A percentile compares a stretch with the other conserved stretches of the same genome.
phyloP scores from a whole-genome alignment of 2,888 invertebrate species.

The Eupithecia centaureata region DNA sequence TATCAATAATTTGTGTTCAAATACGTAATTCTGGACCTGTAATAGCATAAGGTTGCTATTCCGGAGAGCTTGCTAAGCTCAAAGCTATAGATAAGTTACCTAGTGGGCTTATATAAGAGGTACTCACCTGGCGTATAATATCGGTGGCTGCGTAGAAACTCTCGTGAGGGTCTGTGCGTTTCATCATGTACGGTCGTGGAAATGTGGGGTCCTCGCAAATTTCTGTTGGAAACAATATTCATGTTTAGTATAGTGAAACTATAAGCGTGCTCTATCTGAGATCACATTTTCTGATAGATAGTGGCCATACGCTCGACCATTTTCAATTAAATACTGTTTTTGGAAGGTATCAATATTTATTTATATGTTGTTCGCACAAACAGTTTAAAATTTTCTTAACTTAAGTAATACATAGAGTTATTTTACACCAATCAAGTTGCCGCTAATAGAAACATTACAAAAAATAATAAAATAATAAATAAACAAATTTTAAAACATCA shows the following conservation, averaged over 20 bases:
- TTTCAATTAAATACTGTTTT: too few species aligned
- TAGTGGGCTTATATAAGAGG: conserved; percentile 1
- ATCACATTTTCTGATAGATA: too few species aligned
- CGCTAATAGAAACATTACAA: too few species aligned
- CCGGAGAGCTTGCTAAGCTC: neutral
- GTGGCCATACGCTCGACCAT: too few species aligned
- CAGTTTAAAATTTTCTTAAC: too few species aligned
- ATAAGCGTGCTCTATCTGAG: too few species aligned
- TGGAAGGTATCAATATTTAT: neutral
- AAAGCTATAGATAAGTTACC: neutral
- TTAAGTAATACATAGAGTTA: too few species aligned
- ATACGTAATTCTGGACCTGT: neutral
- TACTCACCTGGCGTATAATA: conserved; percentile 86
- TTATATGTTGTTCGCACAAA: too few species aligned
- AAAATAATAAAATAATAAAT: too few species aligned
- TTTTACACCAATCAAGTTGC: too few species aligned
- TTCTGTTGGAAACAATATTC: conserved; percentile 58
- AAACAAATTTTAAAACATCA: too few species aligned
- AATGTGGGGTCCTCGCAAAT: conserved; percentile 78
- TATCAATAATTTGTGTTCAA: neutral
- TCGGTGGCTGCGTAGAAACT: conserved; percentile 92
- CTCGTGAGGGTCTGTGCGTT: conserved; percentile 74
- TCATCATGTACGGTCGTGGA: conserved; percentile 80
- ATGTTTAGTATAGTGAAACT: neutral
- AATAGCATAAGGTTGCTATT: neutral